A percentile compares a stretch with the other conserved stretches of the same genome.
These are phyloP conservation scores for Crepidodera aurea DNA, from an alignment of 2,888 invertebrate genomes.

Conservation along the genomic window DNA sequence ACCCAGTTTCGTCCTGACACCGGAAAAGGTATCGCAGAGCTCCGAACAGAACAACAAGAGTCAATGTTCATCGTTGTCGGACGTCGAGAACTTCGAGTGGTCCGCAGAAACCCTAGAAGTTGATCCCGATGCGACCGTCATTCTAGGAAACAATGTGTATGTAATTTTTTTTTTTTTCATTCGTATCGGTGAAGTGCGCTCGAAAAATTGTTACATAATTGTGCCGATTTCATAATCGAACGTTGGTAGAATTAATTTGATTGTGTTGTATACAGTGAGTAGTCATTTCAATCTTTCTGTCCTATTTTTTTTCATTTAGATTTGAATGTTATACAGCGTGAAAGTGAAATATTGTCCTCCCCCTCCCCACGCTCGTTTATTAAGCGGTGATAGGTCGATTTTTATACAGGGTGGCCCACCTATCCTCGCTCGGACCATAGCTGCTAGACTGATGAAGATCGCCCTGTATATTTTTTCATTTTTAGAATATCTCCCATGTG, in stretches of 20 bases:
- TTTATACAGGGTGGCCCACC: too few species aligned
- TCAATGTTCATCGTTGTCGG: conserved; percentile 70
- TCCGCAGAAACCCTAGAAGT: conserved; percentile 66
- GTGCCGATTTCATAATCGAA: neutral
- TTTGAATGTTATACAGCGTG: too few species aligned
- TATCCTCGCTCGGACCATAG: too few species aligned
- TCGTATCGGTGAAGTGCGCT: neutral
- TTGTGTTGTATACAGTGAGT: neutral
- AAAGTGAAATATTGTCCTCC: too few species aligned
- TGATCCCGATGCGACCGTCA: conserved; percentile 59
- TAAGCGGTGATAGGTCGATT: too few species aligned
- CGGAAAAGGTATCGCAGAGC: conserved; percentile 32
- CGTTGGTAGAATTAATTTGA: neutral
- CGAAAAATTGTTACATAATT: neutral
- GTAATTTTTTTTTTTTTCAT: conserved; percentile 15
- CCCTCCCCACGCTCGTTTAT: too few species aligned
- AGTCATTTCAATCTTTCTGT: too few species aligned
- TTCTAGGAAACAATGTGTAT: conserved; percentile 33
- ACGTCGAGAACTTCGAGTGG: conserved; percentile 84
- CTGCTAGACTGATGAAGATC: too few species aligned
- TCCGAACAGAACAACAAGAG: conserved; percentile 53
- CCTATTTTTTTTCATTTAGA: too few species aligned
- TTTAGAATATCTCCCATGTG: too few species aligned
- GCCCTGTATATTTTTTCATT: too few species aligned
- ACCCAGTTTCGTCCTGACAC: conserved; percentile 38